These are phyloP conservation scores for Nysson spinosus DNA, from an alignment of 2,888 invertebrate genomes.

Conservation along the genomic window DNA sequence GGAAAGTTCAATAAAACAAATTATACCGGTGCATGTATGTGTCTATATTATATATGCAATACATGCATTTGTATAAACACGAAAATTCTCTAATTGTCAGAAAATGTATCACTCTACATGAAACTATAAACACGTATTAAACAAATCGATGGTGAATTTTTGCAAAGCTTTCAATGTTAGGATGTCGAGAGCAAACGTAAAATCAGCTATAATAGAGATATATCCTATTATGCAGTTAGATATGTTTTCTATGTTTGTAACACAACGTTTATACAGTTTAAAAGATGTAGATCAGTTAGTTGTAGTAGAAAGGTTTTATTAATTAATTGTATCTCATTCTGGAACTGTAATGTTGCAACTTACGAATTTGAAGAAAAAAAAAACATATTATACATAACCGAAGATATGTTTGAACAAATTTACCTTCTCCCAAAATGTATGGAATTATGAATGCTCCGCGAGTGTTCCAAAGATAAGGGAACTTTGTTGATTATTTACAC, in stretches of 20 bases:
- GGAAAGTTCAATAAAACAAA: too few species aligned
- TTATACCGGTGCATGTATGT: too few species aligned
- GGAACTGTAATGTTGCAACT: background rate
- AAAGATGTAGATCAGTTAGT: slow-evolving; percentile 10
- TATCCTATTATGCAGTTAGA: slow-evolving; percentile 18
- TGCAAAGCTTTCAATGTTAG: slow-evolving; percentile 15
- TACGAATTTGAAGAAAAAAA: background rate
- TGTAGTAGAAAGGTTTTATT: slow-evolving; percentile 6
- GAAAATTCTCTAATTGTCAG: too few species aligned
- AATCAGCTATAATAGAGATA: background rate
- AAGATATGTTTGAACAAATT: background rate
- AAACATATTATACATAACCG: background rate
- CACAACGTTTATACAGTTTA: slow-evolving; percentile 37
- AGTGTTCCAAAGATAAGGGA: too few species aligned
- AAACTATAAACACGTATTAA: background rate
- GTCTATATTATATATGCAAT: too few species aligned
- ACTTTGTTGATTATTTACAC: too few species aligned
- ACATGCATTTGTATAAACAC: too few species aligned
- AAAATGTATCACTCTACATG: background rate
- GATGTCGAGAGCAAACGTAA: slow-evolving; percentile 17
- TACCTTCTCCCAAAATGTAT: background rate
- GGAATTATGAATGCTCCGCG: too few species aligned
- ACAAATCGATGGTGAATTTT: background rate
- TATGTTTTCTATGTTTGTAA: slow-evolving; percentile 46
- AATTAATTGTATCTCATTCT: slow-evolving; percentile 14